Conservation (phyloP, 1,140 invertebrate genomes). For the Aphelenchoides besseyi region DNA sequence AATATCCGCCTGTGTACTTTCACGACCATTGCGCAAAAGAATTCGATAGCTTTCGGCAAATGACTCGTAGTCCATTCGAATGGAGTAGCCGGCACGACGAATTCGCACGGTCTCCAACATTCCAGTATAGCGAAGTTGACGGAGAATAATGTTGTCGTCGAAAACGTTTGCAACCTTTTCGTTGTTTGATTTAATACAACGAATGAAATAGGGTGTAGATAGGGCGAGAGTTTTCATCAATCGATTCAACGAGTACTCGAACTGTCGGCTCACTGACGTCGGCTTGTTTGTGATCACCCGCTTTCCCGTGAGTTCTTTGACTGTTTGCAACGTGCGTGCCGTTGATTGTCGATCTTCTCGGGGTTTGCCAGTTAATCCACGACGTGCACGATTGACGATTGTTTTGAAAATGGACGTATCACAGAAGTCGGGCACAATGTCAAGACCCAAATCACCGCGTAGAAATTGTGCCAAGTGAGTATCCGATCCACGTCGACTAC, state of each 20-base stretch:
- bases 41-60: conserved; percentile 88
- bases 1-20: conserved; percentile 64
- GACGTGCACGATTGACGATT: conserved; percentile 54
- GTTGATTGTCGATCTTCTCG: conserved; percentile 42
- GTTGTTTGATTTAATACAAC: conserved; percentile 91
- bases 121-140: conserved; percentile 82
- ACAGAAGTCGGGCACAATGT: conserved; percentile 59
- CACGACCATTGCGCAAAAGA: conserved; percentile 78
- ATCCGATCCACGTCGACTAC: conserved; percentile 51
- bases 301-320: conserved; percentile 56
- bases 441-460: conserved; percentile 50
- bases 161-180: conserved; percentile 85
- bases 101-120: conserved; percentile 95
- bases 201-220: conserved; percentile 91
- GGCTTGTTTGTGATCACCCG: conserved; percentile 70
- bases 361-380: conserved; percentile 37
- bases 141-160: conserved; percentile 87
- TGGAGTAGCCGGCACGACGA: conserved; percentile 88
- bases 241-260: conserved; percentile 82
- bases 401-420: conserved; percentile 61
- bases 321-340: conserved; percentile 69
- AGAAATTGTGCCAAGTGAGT: conserved; percentile 58
- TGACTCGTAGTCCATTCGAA: conserved; percentile 84
- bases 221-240: conserved; percentile 89
- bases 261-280: conserved; percentile 86